Evolutionary conservation across 2,113 vertebrate genomes (phyloP).

Genomic region (Nannobrachium achirus): DNA sequence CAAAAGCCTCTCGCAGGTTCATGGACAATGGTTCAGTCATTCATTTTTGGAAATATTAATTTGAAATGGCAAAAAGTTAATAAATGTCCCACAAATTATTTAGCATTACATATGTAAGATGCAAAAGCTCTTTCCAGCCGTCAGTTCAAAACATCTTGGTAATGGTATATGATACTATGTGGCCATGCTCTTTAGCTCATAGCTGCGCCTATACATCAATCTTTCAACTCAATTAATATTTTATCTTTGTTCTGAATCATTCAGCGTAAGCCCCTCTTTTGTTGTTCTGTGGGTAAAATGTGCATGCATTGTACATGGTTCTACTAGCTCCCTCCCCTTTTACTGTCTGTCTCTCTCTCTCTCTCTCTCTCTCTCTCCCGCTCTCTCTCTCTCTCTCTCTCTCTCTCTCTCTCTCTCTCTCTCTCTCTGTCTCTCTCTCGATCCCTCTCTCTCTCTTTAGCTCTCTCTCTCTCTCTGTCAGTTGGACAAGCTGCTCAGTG

Average conservation of each 20-base stretch:
- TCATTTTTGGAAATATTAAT: not conserved
- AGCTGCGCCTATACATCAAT: conserved; percentile 61
- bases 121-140: not conserved
- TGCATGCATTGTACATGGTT: conserved; percentile 38
- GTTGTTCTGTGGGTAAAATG: conserved; percentile 56
- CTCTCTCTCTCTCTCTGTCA: conserved; percentile 43
- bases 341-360: conserved; percentile 8
- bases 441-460: conserved; percentile 9
- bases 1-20: too few species aligned
- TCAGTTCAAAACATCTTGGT: conserved; percentile 15
- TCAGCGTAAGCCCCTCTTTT: conserved; percentile 58
- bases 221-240: conserved; percentile 73
- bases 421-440: not conserved
- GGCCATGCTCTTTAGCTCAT: conserved; percentile 53
- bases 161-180: conserved; percentile 39
- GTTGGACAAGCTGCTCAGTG: conserved; percentile 77
- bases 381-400: conserved; percentile 23
- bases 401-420: conserved; percentile 1
- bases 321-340: conserved; percentile 23
- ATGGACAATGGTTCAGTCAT: not conserved
- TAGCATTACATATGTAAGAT: not conserved
- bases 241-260: conserved; percentile 68
- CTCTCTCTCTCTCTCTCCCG: conserved; percentile 11
- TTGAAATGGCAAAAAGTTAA: not conserved
- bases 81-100: not conserved